These are phyloP conservation scores for Carcharodon carcharias DNA, from an alignment of 2,797 vertebrate genomes.

Conservation along the genomic window DNA sequence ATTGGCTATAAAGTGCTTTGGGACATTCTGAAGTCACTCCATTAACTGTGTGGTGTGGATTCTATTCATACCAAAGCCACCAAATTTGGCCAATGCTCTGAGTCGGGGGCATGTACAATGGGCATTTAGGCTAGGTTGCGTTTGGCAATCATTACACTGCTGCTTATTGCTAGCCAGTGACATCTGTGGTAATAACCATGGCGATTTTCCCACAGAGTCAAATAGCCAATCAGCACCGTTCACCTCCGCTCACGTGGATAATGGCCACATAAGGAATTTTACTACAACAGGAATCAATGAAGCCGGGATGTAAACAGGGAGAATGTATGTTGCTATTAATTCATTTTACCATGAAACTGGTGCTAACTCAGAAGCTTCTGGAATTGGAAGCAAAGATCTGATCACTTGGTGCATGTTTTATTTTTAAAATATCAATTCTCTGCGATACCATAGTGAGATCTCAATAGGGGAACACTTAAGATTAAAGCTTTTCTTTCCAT, in stretches of 20 bases:
- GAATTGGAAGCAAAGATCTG: neutral
- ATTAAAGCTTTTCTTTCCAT: constrained; percentile 38
- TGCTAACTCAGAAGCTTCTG: neutral
- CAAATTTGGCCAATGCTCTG: neutral
- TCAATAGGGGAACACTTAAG: neutral
- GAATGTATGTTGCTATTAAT: neutral
- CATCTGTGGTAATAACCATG: neutral
- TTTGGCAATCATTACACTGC: neutral
- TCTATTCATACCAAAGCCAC: neutral
- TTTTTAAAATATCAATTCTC: neutral
- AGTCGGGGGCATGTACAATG: neutral
- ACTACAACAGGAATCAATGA: neutral
- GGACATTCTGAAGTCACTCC: neutral
- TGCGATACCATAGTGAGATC: neutral
- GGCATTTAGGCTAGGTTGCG: neutral
- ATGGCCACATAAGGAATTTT: neutral
- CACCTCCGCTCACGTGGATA: neutral
- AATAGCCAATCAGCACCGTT: neutral
- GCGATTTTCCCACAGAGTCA: no score
- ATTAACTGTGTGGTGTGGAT: neutral
- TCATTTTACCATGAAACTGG: neutral
- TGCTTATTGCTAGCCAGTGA: neutral
- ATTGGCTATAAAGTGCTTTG: neutral
- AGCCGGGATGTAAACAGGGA: neutral
- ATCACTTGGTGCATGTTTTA: neutral